These are phyloP conservation scores for Tyria jacobaeae DNA, from an alignment of 2,888 invertebrate genomes.

Conservation along the genomic window DNA sequence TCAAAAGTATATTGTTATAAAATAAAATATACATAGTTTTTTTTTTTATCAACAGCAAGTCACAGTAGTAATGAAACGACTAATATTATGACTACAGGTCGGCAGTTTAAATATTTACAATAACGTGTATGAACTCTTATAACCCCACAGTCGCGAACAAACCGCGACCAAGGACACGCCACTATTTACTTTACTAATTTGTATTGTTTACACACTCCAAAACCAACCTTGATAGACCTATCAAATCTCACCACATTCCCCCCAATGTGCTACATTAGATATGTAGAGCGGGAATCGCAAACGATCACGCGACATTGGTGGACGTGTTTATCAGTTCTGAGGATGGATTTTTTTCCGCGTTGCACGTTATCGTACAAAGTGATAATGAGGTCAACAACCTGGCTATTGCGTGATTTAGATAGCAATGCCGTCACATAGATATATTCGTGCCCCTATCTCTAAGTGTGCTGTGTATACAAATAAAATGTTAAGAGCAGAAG, in stretches of 20 bases:
- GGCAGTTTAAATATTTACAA: conserved; percentile 55
- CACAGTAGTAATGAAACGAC: conserved; percentile 25
- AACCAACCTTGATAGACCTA: conserved; percentile 54
- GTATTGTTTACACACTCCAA: conserved; percentile 46
- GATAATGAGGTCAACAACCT: conserved; percentile 79
- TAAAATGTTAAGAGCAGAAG: conserved; percentile 21
- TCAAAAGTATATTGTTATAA: background rate
- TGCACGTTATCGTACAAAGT: conserved; percentile 75
- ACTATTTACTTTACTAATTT: conserved; percentile 55
- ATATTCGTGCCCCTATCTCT: conserved; percentile 40
- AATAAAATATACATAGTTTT: background rate
- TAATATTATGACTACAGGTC: conserved; percentile 42
- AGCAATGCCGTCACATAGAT: conserved; percentile 56
- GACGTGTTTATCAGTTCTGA: conserved; percentile 65
- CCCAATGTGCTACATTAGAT: conserved; percentile 29
- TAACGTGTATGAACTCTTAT: conserved; percentile 53
- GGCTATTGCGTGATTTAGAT: conserved; percentile 71
- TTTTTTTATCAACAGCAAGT: background rate
- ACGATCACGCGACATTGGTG: conserved; percentile 61
- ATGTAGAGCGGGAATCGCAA: conserved; percentile 35
- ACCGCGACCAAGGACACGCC: conserved; percentile 58
- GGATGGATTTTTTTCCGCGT: conserved; percentile 80
- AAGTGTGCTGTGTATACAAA: conserved; percentile 28
- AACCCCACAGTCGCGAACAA: conserved; percentile 57
- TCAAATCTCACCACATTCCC: conserved; percentile 40